Percentiles rank a stretch among this genome's conserved stretches.
These are phyloP conservation scores for Argyrosomus japonicus DNA, from an alignment of 2,113 vertebrate species.

Conservation along the genomic window DNA sequence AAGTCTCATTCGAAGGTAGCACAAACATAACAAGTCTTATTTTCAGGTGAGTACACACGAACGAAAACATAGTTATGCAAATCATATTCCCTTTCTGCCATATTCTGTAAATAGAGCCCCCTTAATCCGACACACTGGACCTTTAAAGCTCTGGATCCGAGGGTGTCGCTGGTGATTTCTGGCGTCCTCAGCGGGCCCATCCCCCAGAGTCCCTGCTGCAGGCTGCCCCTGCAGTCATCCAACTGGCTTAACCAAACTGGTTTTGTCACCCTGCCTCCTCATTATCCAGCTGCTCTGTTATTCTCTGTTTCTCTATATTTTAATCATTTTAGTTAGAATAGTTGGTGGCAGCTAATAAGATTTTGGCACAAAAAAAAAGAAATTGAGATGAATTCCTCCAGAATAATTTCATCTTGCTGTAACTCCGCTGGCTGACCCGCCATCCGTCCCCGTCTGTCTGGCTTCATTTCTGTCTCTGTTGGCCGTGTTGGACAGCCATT, in stretches of 20 bases:
- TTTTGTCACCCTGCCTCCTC: neutral
- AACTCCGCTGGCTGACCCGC: slow-evolving; percentile 8
- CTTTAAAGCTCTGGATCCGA: neutral
- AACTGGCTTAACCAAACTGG: neutral
- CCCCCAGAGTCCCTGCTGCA: slow-evolving; percentile 7
- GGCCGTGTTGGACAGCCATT: neutral
- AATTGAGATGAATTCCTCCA: slow-evolving; percentile 15
- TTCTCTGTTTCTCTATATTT: neutral
- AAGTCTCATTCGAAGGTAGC: no score
- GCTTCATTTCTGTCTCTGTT: slow-evolving; percentile 5
- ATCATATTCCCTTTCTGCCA: no score
- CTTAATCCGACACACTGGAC: no score
- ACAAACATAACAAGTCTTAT: no score
- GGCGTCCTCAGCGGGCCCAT: neutral
- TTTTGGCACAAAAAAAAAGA: slow-evolving; percentile 21
- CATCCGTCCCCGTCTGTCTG: neutral
- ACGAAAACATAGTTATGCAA: no score
- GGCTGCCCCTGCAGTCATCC: slow-evolving; percentile 16
- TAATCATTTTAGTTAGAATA: neutral
- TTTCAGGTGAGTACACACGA: no score
- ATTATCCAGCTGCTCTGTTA: slow-evolving; percentile 20
- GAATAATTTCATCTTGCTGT: slow-evolving; percentile 14
- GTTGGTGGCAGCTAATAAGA: neutral
- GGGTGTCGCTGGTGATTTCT: neutral
- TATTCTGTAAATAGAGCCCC: no score